Base-by-base conservation (phyloP, 2,888 invertebrate genomes). In the Heliconius aoede region DNA sequence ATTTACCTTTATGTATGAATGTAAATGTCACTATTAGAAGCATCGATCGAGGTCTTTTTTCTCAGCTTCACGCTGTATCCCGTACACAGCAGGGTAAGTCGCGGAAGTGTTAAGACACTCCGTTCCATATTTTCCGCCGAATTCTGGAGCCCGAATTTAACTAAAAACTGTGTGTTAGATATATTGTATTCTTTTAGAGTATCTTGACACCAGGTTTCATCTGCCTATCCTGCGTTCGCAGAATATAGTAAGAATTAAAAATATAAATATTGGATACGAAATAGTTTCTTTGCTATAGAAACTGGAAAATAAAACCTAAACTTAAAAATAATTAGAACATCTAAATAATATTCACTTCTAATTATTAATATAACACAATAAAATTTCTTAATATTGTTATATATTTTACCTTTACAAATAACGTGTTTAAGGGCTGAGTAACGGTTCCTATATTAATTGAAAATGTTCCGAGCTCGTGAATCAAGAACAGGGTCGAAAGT, bases 391-490 rank as follows among this genome's bases (percentile, higher is more conserved):
- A 26, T 51, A 51, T 68, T 26, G 5, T 32, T 32, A 36, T 36
- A 36, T 36, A 28, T 11, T 69, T 46, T 69, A 51, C 51, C 46
- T 51, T 30, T 60, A 60, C 72, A 62, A 75, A 73, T 51, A 67
- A 51, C 55, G 46, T 65, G n/a, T 46, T 72, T 51, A 62, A 79
- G 77, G 79, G 79, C 76, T 72, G 55, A 68, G 58, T 77, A 79
- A 72, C 77, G 73, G 77, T 77, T 71, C 61, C 26, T 76, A 73
- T 69, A 73, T 73, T 62, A 73, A 73, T 76, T 76, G 55, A 71
- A 74, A 67, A 73, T 73, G 77, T 79, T 77, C 77, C 79, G 58
- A 72, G 46, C 77, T 68, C 62, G 73, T 79, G 79, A 79, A 67
- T 77, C 76, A 77, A 73, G 77, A 74, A 71, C 73, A 72, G 71